Conservation (phyloP, 2,888 invertebrate genomes). For the Chymomyza fuscimana region DNA sequence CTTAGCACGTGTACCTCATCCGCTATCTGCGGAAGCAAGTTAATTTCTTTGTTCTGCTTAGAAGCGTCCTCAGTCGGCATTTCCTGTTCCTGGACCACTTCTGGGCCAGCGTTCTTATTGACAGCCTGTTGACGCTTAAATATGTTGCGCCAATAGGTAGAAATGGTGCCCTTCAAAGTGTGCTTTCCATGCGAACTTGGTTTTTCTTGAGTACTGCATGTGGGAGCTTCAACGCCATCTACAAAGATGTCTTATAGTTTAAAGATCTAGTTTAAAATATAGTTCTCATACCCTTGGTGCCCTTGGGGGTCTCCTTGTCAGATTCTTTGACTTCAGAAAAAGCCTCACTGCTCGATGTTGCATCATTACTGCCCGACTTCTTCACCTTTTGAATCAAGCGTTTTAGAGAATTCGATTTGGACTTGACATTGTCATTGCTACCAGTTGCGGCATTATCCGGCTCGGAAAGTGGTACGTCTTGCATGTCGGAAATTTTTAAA, state of each 20-base stretch:
- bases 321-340: constrained; percentile 13
- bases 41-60: background rate
- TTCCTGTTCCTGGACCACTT: background rate
- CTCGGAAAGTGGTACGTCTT: constrained; percentile 54
- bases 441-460: constrained; percentile 34
- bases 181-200: constrained; percentile 39
- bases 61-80: background rate
- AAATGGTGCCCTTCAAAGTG: constrained; percentile 64
- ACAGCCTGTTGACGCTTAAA: constrained; percentile 54
- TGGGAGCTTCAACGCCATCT: too few relatives aligned
- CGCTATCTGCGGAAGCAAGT: too few relatives aligned
- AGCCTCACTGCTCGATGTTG: background rate
- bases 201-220: constrained; percentile 1
- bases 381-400: constrained; percentile 69
- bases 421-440: constrained; percentile 30
- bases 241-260: too few relatives aligned
- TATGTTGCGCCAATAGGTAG: constrained; percentile 68
- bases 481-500: constrained; percentile 48
- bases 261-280: background rate
- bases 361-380: constrained; percentile 20
- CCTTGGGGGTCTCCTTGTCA: constrained; percentile 18
- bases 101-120: constrained; percentile 7
- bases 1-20: constrained; percentile 24
- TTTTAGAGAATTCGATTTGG: constrained; percentile 62
- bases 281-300: background rate